Conservation (phyloP, 2,797 vertebrate genomes). For the Orestias chungarensis region DNA sequence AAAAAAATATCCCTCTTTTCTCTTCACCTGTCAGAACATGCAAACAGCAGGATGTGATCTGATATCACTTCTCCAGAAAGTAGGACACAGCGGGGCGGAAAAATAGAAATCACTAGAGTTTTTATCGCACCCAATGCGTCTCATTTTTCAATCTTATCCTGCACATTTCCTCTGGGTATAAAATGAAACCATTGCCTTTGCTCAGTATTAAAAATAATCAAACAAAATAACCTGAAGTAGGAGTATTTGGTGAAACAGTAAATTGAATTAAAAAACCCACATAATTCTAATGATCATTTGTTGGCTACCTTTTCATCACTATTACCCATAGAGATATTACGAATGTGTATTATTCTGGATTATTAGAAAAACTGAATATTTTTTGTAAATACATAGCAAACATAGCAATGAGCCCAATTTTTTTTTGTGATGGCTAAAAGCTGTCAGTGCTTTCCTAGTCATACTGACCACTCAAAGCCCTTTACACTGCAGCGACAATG, state of each 20-base stretch:
- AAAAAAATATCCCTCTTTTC: background rate
- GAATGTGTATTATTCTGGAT: no score
- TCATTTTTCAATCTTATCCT: constrained; percentile 35
- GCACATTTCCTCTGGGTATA: constrained; percentile 13
- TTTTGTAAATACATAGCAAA: no score
- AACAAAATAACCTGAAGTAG: constrained; percentile 7
- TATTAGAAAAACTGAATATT: no score
- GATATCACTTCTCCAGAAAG: constrained; percentile 37
- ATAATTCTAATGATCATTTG: background rate
- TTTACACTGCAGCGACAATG: no score
- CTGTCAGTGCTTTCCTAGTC: no score
- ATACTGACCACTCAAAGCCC: no score
- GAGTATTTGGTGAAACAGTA: background rate
- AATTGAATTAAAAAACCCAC: background rate
- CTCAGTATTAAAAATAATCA: background rate
- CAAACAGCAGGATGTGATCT: constrained; percentile 5
- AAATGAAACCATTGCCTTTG: background rate
- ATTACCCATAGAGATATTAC: no score
- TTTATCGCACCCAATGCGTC: constrained; percentile 15
- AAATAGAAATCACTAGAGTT: constrained; percentile 9
- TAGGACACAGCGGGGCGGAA: constrained; percentile 14
- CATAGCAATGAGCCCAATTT: no score
- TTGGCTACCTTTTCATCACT: background rate
- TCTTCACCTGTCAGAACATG: constrained; percentile 24
- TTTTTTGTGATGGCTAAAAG: no score